phyloP scores from a whole-genome alignment of 35 echinoderm and acorn worm genomes.

The Lytechinus pictus region DNA sequence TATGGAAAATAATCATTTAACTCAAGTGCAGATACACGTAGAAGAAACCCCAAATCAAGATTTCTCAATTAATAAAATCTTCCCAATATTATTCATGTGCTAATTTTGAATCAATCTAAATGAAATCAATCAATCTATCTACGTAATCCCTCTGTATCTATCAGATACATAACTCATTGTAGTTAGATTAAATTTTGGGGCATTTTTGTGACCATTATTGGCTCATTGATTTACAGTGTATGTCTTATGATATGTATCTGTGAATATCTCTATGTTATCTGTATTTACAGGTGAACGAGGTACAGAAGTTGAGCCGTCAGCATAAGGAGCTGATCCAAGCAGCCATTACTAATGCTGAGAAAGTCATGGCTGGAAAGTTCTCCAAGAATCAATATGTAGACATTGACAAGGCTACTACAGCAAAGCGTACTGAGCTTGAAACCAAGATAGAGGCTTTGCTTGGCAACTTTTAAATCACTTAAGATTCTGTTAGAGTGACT shows the following conservation, averaged over 20 bases:
- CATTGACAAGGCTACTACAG: constrained; percentile 78
- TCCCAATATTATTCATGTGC: no score
- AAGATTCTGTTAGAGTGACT: not conserved
- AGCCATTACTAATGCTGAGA: constrained; percentile 87
- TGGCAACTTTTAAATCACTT: constrained; percentile 60
- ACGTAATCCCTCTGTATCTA: not conserved
- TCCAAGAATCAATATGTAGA: constrained; percentile 95
- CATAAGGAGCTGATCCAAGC: constrained; percentile 80
- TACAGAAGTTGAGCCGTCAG: constrained; percentile 75
- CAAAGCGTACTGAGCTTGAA: constrained; percentile 77
- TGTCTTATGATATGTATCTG: not conserved
- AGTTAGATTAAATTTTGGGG: no score
- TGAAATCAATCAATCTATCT: no score
- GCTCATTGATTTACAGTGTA: not conserved
- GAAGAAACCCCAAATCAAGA: no score
- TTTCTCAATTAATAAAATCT: no score
- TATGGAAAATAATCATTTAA: no score
- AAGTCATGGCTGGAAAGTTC: constrained; percentile 76
- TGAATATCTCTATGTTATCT: constrained; percentile 20
- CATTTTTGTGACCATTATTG: no score
- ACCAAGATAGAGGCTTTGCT: constrained; percentile 70
- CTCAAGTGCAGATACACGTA: no score
- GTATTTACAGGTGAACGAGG: constrained; percentile 67
- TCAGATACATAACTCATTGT: not conserved
- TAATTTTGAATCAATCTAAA: no score